Evolutionary conservation across 2,797 vertebrate genomes (phyloP).

Genomic region (Apogon hyalosoma): DNA sequence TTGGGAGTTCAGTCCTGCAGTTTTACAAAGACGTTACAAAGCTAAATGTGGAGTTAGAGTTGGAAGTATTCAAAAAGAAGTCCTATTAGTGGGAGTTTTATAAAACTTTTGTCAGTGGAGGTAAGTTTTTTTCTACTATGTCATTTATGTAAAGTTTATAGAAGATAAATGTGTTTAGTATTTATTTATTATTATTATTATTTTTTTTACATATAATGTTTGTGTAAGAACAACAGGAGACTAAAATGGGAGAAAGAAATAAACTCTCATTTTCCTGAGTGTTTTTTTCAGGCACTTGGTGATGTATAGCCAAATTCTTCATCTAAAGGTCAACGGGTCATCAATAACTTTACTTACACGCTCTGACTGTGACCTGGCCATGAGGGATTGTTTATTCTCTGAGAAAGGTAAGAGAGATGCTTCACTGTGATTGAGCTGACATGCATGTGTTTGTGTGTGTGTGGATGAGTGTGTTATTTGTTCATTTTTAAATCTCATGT

Average conservation of each 20-base stretch:
- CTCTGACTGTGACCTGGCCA: constrained; percentile 49
- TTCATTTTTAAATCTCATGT: not conserved
- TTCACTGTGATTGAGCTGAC: not conserved
- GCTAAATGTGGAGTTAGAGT: not conserved
- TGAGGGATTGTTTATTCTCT: constrained; percentile 60
- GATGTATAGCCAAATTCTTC: constrained; percentile 55
- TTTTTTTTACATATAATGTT: not conserved
- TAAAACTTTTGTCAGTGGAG: constrained; percentile 31
- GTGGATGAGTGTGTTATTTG: not conserved
- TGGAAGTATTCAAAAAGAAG: not conserved
- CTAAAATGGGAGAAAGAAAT: not conserved
- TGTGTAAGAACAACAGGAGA: not conserved
- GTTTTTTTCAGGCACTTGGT: constrained; percentile 52
- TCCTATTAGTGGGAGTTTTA: constrained; percentile 1
- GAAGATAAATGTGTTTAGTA: not conserved
- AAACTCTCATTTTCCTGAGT: not conserved
- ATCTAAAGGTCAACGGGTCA: constrained; percentile 50
- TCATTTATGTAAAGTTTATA: constrained; percentile 7
- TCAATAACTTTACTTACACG: constrained; percentile 18
- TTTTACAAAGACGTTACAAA: constrained; percentile 11
- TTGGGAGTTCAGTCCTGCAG: not conserved
- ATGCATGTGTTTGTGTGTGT: constrained; percentile 1
- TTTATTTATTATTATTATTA: too few relatives aligned
- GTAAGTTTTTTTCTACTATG: constrained; percentile 42
- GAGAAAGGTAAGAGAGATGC: constrained; percentile 75